These are phyloP conservation scores for Pteromalus puparum DNA, from an alignment of 1,140 invertebrate species.

Conservation along the genomic window DNA sequence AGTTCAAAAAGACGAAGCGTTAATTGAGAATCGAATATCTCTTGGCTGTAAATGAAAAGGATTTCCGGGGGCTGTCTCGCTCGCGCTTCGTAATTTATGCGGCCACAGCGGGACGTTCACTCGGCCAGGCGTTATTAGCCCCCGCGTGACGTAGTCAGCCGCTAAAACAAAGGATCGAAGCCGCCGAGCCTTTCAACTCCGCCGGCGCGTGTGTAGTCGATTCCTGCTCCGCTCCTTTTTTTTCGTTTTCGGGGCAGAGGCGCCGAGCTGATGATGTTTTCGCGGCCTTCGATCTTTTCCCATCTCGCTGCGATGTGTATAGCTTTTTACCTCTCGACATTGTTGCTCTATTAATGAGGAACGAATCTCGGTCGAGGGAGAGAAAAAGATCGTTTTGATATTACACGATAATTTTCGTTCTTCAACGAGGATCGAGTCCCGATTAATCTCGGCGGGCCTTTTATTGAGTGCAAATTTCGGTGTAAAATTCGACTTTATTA, in stretches of 20 bases:
- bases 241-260: neutral
- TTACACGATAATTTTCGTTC: slow-evolving; percentile 37
- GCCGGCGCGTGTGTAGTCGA: slow-evolving; percentile 47
- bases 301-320: too few species aligned
- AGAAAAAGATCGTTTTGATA: slow-evolving; percentile 22
- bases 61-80: slow-evolving; percentile 52
- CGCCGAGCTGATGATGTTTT: slow-evolving; percentile 28
- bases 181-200: slow-evolving; percentile 63
- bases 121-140: slow-evolving; percentile 69
- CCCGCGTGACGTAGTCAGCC: slow-evolving; percentile 69
- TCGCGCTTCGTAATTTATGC: slow-evolving; percentile 73
- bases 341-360: slow-evolving; percentile 51
- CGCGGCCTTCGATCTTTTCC: slow-evolving; percentile 22
- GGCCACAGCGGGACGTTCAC: slow-evolving; percentile 58
- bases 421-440: neutral
- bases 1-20: neutral
- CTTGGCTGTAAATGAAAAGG: slow-evolving; percentile 10
- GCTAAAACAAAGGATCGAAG: slow-evolving; percentile 72
- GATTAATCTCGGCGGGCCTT: slow-evolving; percentile 39
- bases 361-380: neutral
- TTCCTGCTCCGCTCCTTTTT: slow-evolving; percentile 7
- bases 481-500: slow-evolving; percentile 36
- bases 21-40: neutral
- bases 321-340: slow-evolving; percentile 19
- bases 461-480: slow-evolving; percentile 53